Evolutionary conservation across 1,140 invertebrate genomes (phyloP).

Genomic region (Cepaea nemoralis): DNA sequence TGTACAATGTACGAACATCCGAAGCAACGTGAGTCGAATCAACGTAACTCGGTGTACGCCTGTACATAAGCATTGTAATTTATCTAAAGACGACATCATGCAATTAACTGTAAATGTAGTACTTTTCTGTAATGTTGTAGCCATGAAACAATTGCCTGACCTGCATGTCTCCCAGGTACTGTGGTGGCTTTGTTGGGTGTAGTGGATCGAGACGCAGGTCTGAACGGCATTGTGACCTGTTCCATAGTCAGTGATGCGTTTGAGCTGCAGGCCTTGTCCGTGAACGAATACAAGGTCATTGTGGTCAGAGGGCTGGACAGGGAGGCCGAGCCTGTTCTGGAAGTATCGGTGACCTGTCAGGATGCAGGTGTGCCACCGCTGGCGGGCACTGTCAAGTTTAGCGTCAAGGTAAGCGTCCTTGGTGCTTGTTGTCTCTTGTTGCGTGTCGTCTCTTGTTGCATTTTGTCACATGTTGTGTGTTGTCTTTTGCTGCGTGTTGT

Average conservation of each 20-base stretch:
- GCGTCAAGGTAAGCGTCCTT: constrained; percentile 33
- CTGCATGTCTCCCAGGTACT: constrained; percentile 32
- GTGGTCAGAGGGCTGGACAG: constrained; percentile 78
- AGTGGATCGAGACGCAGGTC: constrained; percentile 52
- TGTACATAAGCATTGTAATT: too few relatives aligned
- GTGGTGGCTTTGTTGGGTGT: constrained; percentile 55
- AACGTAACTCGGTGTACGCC: too few relatives aligned
- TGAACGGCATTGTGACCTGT: constrained; percentile 54
- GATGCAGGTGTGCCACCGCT: constrained; percentile 54
- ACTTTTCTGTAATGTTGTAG: too few relatives aligned
- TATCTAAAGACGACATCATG: too few relatives aligned
- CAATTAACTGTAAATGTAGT: too few relatives aligned
- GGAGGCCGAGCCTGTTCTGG: constrained; percentile 86
- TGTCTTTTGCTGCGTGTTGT: too few relatives aligned
- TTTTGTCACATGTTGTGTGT: too few relatives aligned
- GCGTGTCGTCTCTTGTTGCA: too few relatives aligned
- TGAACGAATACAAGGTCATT: constrained; percentile 58
- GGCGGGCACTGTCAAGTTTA: constrained; percentile 52
- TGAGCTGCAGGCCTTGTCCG: constrained; percentile 50
- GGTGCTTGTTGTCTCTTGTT: too few relatives aligned
- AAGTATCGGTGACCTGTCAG: constrained; percentile 69
- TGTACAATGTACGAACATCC: too few relatives aligned
- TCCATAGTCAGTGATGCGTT: constrained; percentile 49
- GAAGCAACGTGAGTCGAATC: too few relatives aligned
- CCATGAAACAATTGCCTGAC: neutral